Conservation (phyloP, 2,113 vertebrate genomes). For the Gorsachius goisagi region DNA sequence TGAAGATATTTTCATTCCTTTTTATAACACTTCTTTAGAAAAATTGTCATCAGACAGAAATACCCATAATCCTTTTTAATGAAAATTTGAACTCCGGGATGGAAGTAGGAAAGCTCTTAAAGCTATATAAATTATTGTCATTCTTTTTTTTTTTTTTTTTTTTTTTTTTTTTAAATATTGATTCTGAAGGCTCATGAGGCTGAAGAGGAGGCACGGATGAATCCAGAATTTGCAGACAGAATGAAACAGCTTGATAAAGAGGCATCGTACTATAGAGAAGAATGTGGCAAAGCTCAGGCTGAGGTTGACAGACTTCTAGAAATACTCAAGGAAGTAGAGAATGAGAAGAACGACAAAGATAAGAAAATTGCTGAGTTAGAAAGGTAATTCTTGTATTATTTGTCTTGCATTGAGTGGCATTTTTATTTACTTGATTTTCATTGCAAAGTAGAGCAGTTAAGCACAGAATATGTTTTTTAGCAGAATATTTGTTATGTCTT, state of each 20-base stretch:
- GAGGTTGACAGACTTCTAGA: constrained; percentile 91
- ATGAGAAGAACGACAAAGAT: constrained; percentile 90
- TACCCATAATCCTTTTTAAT: constrained; percentile 73
- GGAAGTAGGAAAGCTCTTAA: not conserved
- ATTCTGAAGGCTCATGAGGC: constrained; percentile 85
- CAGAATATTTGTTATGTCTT: not conserved
- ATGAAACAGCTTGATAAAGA: constrained; percentile 92
- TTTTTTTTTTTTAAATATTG: constrained; percentile 46
- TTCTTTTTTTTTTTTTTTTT: constrained; percentile 33
- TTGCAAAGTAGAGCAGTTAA: not conserved
- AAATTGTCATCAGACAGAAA: constrained; percentile 46
- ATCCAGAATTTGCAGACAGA: constrained; percentile 88
- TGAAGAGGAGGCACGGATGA: constrained; percentile 84
- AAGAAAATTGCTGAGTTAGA: constrained; percentile 92
- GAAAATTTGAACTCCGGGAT: constrained; percentile 1
- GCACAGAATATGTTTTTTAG: not conserved
- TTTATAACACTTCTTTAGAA: not conserved
- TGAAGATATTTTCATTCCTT: not conserved
- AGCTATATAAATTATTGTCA: constrained; percentile 36
- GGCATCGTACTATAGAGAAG: constrained; percentile 88
- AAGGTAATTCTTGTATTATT: constrained; percentile 78
- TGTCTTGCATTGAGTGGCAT: not conserved
- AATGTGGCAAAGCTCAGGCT: constrained; percentile 88
- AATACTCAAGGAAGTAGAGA: constrained; percentile 89
- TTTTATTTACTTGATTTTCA: not conserved